Conservation (phyloP, 1,140 invertebrate genomes). For the Drosophila melanica region DNA sequence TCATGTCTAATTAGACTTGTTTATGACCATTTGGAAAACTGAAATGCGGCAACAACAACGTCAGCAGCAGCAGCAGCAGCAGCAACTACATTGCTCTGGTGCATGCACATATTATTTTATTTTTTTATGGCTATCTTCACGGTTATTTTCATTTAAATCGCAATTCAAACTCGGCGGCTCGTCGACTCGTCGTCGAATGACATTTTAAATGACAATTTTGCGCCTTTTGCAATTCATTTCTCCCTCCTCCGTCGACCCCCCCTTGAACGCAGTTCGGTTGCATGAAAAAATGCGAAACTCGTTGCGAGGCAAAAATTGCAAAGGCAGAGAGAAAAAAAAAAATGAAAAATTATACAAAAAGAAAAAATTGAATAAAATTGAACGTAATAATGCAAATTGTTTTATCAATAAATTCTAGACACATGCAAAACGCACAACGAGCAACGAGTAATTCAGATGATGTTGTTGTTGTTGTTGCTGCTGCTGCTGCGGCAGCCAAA, state of each 20-base stretch:
- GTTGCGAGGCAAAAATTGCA: neutral
- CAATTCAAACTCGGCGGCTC: slow-evolving; percentile 65
- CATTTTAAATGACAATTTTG: slow-evolving; percentile 82
- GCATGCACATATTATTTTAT: slow-evolving; percentile 42
- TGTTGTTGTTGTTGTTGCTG: slow-evolving; percentile 26
- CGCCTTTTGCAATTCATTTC: slow-evolving; percentile 57
- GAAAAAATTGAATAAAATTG: slow-evolving; percentile 62
- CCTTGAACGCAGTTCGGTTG: neutral
- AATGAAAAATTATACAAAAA: slow-evolving; percentile 7
- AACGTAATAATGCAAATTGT: slow-evolving; percentile 81
- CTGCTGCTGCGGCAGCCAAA: slow-evolving; percentile 47
- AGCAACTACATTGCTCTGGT: slow-evolving; percentile 14
- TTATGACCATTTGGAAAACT: slow-evolving; percentile 79
- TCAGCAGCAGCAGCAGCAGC: slow-evolving; percentile 27
- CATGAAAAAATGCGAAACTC: slow-evolving; percentile 12
- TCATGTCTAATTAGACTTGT: slow-evolving; percentile 83
- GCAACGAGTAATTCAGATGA: slow-evolving; percentile 58
- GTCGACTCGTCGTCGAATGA: slow-evolving; percentile 56
- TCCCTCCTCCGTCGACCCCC: slow-evolving; percentile 2
- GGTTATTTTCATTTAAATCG: slow-evolving; percentile 82
- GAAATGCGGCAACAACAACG: slow-evolving; percentile 40
- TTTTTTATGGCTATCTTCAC: slow-evolving; percentile 77
- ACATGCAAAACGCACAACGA: slow-evolving; percentile 50
- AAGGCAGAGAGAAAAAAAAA: neutral
- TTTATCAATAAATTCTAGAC: slow-evolving; percentile 81